Conservation (phyloP, 37 sponge, comb jelly and placozoan species). For the Spongia lamella region DNA sequence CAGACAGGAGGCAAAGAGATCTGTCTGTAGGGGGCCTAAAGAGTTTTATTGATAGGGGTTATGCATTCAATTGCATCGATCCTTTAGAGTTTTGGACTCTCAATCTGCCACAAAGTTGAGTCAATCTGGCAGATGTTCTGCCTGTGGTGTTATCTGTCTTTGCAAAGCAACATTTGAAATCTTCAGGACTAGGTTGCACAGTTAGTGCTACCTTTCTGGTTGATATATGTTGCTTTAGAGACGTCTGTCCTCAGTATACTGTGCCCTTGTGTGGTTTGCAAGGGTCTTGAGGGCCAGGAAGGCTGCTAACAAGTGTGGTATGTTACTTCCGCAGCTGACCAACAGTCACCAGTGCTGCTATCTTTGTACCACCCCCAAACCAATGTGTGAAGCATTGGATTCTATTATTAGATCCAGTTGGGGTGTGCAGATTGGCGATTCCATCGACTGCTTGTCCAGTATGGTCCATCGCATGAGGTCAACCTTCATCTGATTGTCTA, state of each 20-base stretch:
- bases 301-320: constrained; percentile 25
- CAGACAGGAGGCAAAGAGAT: too few species aligned
- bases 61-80: background rate
- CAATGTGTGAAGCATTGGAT: constrained; percentile 34
- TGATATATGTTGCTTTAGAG: constrained; percentile 20
- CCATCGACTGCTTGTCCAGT: background rate
- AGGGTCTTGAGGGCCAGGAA: constrained; percentile 40
- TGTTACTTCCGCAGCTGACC: constrained; percentile 11
- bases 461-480: constrained; percentile 12
- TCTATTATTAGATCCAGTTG: background rate
- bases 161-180: too few species aligned
- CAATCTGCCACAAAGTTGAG: too few species aligned
- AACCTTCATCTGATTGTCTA: background rate
- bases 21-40: too few species aligned
- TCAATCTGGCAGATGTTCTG: constrained; percentile 37
- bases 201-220: constrained; percentile 43
- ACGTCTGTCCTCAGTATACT: constrained; percentile 14
- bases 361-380: constrained; percentile 40
- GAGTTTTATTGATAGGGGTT: too few species aligned
- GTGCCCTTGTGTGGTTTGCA: background rate
- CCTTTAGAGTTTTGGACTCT: too few species aligned
- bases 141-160: constrained; percentile 18
- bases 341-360: constrained; percentile 9
- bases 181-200: constrained; percentile 21
- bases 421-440: background rate